These are phyloP conservation scores for Pogonophryne albipinna DNA, from an alignment of 2,797 vertebrate genomes.

Conservation along the genomic window DNA sequence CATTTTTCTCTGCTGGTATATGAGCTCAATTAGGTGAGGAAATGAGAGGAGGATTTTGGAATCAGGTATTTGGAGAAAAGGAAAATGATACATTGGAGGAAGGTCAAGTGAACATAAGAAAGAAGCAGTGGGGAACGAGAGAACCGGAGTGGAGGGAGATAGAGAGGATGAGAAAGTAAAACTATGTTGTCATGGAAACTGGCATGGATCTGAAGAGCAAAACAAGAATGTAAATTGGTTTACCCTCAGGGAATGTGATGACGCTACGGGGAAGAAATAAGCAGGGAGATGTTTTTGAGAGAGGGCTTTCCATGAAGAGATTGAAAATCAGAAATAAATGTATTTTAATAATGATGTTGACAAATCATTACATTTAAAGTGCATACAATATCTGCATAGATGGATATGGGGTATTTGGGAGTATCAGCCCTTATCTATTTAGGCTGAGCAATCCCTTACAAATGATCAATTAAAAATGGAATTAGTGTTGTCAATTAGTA, in stretches of 20 bases:
- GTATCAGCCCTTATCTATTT: constrained; percentile 35
- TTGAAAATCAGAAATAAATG: constrained; percentile 27
- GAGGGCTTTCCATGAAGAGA: constrained; percentile 47
- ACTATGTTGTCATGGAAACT: constrained; percentile 96
- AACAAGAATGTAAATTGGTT: constrained; percentile 91
- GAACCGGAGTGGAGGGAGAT: constrained; percentile 40
- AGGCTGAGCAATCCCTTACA: constrained; percentile 33
- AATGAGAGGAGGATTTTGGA: constrained; percentile 72
- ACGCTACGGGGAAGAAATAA: constrained; percentile 77
- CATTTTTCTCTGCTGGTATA: constrained; percentile 58
- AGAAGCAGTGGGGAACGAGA: constrained; percentile 73
- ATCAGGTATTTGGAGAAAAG: constrained; percentile 61
- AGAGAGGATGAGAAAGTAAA: constrained; percentile 86
- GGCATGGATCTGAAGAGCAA: constrained; percentile 89
- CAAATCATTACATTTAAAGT: neutral
- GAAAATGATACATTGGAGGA: constrained; percentile 71
- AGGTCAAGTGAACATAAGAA: constrained; percentile 77
- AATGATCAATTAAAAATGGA: constrained; percentile 7
- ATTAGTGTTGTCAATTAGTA: too few relatives aligned
- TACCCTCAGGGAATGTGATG: constrained; percentile 83
- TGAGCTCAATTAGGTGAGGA: constrained; percentile 76
- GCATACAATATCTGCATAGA: neutral
- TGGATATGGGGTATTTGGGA: constrained; percentile 1
- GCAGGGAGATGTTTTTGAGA: constrained; percentile 54
- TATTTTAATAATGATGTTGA: constrained; percentile 13